Evolutionary conservation across 2,113 vertebrate species (phyloP).

Genomic region (Progne subis): DNA sequence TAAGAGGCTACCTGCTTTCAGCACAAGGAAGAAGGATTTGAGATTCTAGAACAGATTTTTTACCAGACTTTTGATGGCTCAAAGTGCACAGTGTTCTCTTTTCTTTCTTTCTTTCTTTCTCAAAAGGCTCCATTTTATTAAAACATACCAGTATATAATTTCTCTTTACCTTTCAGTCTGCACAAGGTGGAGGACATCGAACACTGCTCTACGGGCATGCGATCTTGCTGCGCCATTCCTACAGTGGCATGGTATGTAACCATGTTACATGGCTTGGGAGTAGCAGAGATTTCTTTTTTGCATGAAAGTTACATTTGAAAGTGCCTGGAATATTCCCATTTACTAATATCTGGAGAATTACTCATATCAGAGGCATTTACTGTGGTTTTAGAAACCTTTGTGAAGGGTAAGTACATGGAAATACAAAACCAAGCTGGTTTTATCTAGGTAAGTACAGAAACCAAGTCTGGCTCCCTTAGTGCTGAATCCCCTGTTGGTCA

Average conservation of each 20-base stretch:
- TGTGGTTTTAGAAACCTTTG: background rate
- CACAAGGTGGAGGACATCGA: constrained; percentile 91
- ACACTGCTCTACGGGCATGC: constrained; percentile 93
- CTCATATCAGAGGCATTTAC: background rate
- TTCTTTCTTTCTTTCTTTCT: background rate
- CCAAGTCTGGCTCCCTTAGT: background rate
- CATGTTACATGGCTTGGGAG: background rate
- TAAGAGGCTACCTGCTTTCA: background rate
- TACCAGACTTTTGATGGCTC: background rate
- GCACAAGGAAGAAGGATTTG: background rate
- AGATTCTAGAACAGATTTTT: background rate
- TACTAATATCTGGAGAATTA: background rate
- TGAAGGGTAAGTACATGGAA: background rate
- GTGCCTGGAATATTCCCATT: background rate
- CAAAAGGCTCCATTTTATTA: background rate
- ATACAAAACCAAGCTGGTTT: rapidly evolving
- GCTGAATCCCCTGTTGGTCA: background rate
- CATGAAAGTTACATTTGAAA: background rate
- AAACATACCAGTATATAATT: background rate
- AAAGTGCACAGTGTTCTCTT: background rate
- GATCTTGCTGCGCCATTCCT: constrained; percentile 91
- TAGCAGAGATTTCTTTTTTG: background rate
- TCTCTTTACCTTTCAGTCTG: constrained; percentile 75
- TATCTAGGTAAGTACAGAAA: background rate
- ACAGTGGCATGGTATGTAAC: constrained; percentile 92